phyloP scores from a whole-genome alignment of 2,797 vertebrate genomes.

The Eidolon dupreanum region DNA sequence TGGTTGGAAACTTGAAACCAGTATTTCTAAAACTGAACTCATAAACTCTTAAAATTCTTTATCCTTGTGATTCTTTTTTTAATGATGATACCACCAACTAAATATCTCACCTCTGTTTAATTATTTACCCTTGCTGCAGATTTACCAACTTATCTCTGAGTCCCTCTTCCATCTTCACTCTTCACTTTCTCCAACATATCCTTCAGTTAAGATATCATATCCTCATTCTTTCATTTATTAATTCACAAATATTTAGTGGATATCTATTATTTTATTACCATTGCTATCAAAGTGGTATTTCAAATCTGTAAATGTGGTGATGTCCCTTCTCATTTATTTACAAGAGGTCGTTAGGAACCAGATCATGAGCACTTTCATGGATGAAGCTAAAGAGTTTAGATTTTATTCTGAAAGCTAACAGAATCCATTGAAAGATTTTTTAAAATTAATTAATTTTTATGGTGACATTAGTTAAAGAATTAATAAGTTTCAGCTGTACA shows the following conservation, averaged over 20 bases:
- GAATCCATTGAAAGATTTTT: neutral
- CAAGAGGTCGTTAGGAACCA: neutral
- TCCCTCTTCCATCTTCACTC: neutral
- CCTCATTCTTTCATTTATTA: neutral
- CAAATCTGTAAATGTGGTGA: neutral
- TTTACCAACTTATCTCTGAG: neutral
- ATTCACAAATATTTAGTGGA: neutral
- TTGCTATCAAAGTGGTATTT: neutral
- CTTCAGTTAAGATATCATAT: neutral
- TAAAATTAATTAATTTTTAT: no score
- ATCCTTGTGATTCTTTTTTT: conserved; percentile 5
- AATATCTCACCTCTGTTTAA: neutral
- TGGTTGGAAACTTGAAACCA: neutral
- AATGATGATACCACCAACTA: neutral
- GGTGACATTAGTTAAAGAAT: no score
- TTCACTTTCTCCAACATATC: neutral
- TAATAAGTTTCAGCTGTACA: no score
- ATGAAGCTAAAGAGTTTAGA: neutral
- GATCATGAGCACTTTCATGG: neutral
- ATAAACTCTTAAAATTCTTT: neutral
- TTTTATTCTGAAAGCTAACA: conserved; percentile 1
- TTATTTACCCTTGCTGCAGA: neutral
- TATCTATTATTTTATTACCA: neutral
- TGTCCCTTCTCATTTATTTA: neutral
- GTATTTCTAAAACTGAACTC: neutral